Percentiles rank a stretch among this genome's conserved stretches.
Evolutionary conservation across 2,113 vertebrate species (phyloP).

Genomic region (Ameiurus melas): DNA sequence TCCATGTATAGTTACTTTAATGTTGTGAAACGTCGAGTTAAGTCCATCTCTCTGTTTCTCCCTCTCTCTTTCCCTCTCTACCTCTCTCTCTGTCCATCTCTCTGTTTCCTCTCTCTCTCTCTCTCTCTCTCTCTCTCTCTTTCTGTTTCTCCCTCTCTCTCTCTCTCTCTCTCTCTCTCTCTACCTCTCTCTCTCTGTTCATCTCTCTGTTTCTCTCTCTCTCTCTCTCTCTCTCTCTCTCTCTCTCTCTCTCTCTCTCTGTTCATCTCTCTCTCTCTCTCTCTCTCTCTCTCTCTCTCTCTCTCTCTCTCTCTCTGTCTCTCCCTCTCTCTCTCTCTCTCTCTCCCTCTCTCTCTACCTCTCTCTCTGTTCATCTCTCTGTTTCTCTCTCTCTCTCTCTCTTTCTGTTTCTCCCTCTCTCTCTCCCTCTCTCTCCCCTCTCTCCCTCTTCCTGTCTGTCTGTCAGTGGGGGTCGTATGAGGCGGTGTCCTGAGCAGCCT

Average conservation of each 20-base stretch:
- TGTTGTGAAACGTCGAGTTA: too few relatives aligned
- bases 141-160: background rate
- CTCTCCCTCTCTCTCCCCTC: background rate
- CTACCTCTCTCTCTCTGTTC: background rate
- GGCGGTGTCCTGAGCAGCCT: slow-evolving; percentile 81
- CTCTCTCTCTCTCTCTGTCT: too few relatives aligned
- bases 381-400: too few relatives aligned
- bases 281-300: too few relatives aligned
- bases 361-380: too few relatives aligned
- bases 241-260: background rate
- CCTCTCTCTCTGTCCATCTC: too few relatives aligned
- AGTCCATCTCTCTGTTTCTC: too few relatives aligned
- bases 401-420: background rate
- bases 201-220: background rate
- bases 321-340: too few relatives aligned
- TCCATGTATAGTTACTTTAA: too few relatives aligned
- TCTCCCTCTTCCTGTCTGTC: background rate
- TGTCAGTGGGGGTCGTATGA: slow-evolving; percentile 79
- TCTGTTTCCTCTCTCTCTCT: background rate
- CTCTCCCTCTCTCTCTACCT: background rate
- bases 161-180: background rate
- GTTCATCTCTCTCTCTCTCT: too few relatives aligned
- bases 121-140: background rate
- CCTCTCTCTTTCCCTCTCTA: background rate
- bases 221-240: background rate